These are phyloP conservation scores for Microctonus hyperodae DNA, from an alignment of 2,888 invertebrate genomes.

Conservation along the genomic window DNA sequence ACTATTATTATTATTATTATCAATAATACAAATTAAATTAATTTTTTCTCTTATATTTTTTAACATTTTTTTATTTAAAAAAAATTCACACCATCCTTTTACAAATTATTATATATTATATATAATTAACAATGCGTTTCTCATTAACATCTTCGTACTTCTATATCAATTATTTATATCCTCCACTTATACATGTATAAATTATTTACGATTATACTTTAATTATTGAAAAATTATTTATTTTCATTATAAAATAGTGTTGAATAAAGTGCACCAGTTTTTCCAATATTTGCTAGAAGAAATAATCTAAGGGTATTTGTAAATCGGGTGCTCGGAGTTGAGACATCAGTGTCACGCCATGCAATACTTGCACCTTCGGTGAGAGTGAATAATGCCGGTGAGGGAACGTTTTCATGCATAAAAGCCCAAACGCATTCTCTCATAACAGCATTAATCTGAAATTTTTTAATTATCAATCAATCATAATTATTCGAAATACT, in stretches of 20 bases:
- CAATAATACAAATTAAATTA: slow-evolving; percentile 49
- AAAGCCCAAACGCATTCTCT: slow-evolving; percentile 91
- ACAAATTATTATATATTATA: slow-evolving; percentile 11
- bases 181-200: slow-evolving; percentile 23
- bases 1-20: slow-evolving; percentile 34
- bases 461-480: background rate
- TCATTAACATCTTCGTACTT: background rate
- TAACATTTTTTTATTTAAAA: slow-evolving; percentile 50
- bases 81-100: slow-evolving; percentile 28
- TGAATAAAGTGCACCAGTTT: slow-evolving; percentile 76
- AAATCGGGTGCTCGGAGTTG: slow-evolving; percentile 76
- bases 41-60: slow-evolving; percentile 50
- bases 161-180: background rate
- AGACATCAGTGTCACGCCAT: slow-evolving; percentile 79
- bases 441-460: slow-evolving; percentile 77
- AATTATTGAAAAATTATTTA: slow-evolving; percentile 37
- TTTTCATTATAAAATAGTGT: slow-evolving; percentile 54
- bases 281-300: slow-evolving; percentile 80
- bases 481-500: background rate
- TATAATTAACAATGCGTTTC: background rate
- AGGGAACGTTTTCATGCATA: slow-evolving; percentile 87
- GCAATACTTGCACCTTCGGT: slow-evolving; percentile 56
- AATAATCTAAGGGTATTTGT: slow-evolving; percentile 82
- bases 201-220: slow-evolving; percentile 18
- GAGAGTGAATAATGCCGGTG: slow-evolving; percentile 76